A percentile compares a stretch with the other conserved stretches of the same genome.
Conservation (phyloP, 1,140 invertebrate species). For the Drosophila setifemur region DNA sequence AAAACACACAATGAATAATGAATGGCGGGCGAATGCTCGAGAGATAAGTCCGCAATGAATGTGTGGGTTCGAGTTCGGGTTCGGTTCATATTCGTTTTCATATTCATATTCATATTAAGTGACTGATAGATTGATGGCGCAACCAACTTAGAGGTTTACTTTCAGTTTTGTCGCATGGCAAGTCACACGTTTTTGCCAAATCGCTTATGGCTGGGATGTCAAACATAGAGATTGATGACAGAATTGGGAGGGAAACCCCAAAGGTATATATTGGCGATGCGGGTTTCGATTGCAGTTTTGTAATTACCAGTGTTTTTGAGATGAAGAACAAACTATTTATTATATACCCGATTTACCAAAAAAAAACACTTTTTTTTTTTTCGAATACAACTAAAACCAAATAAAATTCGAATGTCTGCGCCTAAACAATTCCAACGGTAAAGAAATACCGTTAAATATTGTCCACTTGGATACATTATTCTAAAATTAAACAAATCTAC, state of each 20-base stretch:
- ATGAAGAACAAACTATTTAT: too few relatives aligned
- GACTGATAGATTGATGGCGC: constrained; percentile 49
- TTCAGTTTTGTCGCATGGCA: constrained; percentile 8
- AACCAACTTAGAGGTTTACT: constrained; percentile 17
- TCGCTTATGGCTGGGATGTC: constrained; percentile 30
- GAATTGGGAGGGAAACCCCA: constrained; percentile 26
- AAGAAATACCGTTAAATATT: too few relatives aligned
- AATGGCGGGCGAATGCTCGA: constrained; percentile 34
- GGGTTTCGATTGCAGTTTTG: constrained; percentile 6
- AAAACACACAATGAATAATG: constrained; percentile 33
- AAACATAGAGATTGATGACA: constrained; percentile 34
- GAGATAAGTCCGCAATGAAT: constrained; percentile 28
- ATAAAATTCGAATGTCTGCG: background rate
- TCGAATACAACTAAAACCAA: background rate
- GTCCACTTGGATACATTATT: too few relatives aligned
- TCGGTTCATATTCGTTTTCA: constrained; percentile 23
- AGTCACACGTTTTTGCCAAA: constrained; percentile 31
- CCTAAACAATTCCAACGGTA: too few relatives aligned
- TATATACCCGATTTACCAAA: too few relatives aligned
- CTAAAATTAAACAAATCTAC: too few relatives aligned
- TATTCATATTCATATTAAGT: constrained; percentile 48
- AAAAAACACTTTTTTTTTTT: too few relatives aligned
- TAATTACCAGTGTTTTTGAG: background rate
- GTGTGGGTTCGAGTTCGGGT: constrained; percentile 20
- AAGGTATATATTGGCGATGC: constrained; percentile 2